Percentiles rank a stretch among this genome's conserved stretches.
phyloP scores from a whole-genome alignment of 2,113 vertebrate genomes.

The Gallinago jamesoni region DNA sequence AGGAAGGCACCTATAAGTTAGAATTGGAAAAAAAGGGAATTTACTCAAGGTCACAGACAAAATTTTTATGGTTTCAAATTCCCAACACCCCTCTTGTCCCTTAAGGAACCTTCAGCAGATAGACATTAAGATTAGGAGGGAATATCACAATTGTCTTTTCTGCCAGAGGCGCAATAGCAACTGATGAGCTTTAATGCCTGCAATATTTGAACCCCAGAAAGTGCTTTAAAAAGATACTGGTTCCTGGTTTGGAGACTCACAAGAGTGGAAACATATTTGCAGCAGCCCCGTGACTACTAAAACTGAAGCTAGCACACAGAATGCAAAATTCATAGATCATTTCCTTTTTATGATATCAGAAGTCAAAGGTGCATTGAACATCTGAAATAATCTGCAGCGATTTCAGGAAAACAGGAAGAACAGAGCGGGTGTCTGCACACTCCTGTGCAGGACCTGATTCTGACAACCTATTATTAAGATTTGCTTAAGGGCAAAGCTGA shows the following conservation, averaged over 20 bases:
- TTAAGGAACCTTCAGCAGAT: background rate
- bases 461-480: background rate
- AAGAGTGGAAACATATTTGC: background rate
- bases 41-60: background rate
- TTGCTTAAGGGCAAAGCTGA: background rate
- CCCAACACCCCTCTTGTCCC: background rate
- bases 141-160: background rate
- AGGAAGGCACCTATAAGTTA: background rate
- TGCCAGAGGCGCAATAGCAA: rapidly evolving
- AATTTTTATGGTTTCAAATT: background rate
- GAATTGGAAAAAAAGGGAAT: background rate
- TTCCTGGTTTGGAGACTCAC: background rate
- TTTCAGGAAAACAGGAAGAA: background rate
- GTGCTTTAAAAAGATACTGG: background rate
- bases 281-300: background rate
- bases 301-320: background rate
- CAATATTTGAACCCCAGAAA: background rate
- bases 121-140: background rate
- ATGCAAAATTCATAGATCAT: background rate
- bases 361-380: background rate
- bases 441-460: background rate
- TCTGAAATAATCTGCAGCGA: background rate
- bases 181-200: background rate
- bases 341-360: background rate
- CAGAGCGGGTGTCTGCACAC: background rate